A percentile compares a stretch with the other conserved stretches of the same genome.
These are phyloP conservation scores for human (Homo sapiens) DNA, from an alignment of 2,113 vertebrate genomes.

Conservation along the genomic window DNA sequence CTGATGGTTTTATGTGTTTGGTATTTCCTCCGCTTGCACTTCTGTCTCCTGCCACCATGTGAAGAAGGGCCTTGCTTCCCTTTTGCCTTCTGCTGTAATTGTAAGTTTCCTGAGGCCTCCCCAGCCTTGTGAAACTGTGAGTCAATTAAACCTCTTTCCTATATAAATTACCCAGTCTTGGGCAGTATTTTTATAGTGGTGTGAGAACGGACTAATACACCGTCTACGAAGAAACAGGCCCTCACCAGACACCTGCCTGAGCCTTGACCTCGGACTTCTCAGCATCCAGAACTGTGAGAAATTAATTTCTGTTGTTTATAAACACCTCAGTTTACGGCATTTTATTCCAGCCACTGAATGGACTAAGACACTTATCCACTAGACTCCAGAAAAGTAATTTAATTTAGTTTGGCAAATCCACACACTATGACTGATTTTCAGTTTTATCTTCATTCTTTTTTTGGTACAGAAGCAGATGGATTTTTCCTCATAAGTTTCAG, in stretches of 20 bases:
- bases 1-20: no score
- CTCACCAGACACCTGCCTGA: not conserved
- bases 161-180: no score
- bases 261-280: not conserved
- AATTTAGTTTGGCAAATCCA: not conserved
- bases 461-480: not conserved
- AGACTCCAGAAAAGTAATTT: not conserved
- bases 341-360: not conserved
- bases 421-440: not conserved
- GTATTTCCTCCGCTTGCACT: no score
- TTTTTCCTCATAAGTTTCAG: not conserved
- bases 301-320: not conserved
- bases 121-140: no score
- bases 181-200: no score
- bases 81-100: no score
- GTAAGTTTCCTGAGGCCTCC: no score
- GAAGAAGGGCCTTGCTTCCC: no score
- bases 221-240: not conserved
- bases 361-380: not conserved
- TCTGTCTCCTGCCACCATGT: no score
- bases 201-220: no score
- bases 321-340: not conserved
- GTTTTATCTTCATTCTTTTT: not conserved
- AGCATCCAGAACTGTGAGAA: not conserved
- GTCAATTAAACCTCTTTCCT: no score